A percentile compares a stretch with the other conserved stretches of the same genome.
phyloP scores from a whole-genome alignment of 2,888 invertebrate genomes.

The Agrochola circellaris region DNA sequence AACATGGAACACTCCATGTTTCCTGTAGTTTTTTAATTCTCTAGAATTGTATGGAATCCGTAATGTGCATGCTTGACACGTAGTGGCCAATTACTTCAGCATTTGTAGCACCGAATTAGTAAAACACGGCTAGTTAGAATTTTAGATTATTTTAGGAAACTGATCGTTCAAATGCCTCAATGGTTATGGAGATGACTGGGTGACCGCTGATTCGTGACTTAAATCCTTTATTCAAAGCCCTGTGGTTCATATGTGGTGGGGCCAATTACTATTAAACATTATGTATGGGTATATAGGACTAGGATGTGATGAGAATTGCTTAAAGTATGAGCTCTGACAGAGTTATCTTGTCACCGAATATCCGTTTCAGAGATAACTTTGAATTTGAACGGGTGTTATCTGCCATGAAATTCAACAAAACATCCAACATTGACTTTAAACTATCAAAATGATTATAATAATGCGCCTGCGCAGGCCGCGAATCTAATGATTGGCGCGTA shows the following conservation, averaged over 20 bases:
- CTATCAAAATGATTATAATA: constrained; percentile 10
- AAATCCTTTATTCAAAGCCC: constrained; percentile 1
- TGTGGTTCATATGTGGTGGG: not conserved
- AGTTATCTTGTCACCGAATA: not conserved
- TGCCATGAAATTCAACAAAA: constrained; percentile 12
- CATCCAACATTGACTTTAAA: not conserved
- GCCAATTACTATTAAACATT: not conserved
- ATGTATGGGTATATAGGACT: not conserved
- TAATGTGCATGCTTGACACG: constrained; percentile 47
- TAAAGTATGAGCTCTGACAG: not conserved
- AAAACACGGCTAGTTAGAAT: constrained; percentile 26
- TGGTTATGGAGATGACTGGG: constrained; percentile 13
- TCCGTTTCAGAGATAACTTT: constrained; percentile 30
- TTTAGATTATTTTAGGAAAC: constrained; percentile 35
- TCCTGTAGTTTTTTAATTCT: constrained; percentile 49
- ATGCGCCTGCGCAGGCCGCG: not conserved
- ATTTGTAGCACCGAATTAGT: constrained; percentile 47
- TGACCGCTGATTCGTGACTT: constrained; percentile 27
- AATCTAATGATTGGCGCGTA: constrained; percentile 37
- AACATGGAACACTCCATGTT: constrained; percentile 32
- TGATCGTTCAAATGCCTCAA: constrained; percentile 24
- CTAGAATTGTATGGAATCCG: constrained; percentile 17
- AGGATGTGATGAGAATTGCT: not conserved
- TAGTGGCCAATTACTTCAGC: constrained; percentile 56
- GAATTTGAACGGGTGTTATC: constrained; percentile 6